These are phyloP conservation scores for Periphyllus acericola DNA, from an alignment of 2,888 invertebrate species.

Conservation along the genomic window DNA sequence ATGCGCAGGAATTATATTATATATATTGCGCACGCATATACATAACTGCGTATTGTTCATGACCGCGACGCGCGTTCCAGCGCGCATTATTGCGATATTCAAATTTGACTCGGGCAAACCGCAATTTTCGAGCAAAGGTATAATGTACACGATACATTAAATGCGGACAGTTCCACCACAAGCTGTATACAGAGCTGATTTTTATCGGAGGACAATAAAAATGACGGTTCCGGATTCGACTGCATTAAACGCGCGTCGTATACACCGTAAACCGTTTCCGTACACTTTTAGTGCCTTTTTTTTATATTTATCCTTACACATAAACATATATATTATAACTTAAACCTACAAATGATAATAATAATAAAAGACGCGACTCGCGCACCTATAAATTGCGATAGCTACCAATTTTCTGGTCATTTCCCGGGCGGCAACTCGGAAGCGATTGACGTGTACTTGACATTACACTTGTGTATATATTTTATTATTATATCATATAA, in stretches of 20 bases:
- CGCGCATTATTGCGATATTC: constrained; percentile 2
- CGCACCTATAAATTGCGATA: neutral
- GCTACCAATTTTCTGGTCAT: constrained; percentile 28
- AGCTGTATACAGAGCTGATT: neutral
- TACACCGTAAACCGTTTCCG: neutral
- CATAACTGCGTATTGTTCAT: neutral
- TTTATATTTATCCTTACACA: neutral
- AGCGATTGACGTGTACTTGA: neutral
- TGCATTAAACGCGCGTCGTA: constrained; percentile 38
- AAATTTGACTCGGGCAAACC: neutral
- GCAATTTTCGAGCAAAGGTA: neutral
- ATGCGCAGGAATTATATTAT: neutral
- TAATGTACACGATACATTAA: neutral
- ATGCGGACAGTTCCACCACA: neutral
- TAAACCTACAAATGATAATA: neutral
- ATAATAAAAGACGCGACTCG: neutral
- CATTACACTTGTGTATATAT: too few relatives aligned
- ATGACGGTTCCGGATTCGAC: constrained; percentile 18
- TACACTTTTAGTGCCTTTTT: constrained; percentile 3
- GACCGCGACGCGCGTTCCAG: neutral
- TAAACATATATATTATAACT: neutral
- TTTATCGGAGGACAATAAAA: constrained; percentile 32
- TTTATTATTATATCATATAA: neutral
- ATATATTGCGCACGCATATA: neutral
- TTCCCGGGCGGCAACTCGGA: neutral